phyloP scores from a whole-genome alignment of 2,888 invertebrate species.

The Xestia xanthographa region DNA sequence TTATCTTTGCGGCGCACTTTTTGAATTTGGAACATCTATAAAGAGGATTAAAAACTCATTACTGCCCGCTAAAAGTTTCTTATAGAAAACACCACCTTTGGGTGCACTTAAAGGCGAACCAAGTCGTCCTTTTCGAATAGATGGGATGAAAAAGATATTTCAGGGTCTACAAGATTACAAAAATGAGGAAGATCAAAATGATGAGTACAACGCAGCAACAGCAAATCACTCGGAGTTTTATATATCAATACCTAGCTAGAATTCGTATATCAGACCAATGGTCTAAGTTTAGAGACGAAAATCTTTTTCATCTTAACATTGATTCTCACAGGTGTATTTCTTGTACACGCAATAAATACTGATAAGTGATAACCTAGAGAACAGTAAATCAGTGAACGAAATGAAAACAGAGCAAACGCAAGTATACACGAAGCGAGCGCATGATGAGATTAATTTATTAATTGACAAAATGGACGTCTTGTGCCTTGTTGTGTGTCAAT shows the following conservation, averaged over 20 bases:
- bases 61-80: too few species aligned
- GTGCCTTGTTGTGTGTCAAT: conserved; percentile 50
- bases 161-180: background rate
- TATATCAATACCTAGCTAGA: too few species aligned
- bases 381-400: conserved; percentile 38
- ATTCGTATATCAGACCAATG: too few species aligned
- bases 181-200: background rate
- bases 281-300: background rate
- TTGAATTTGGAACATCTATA: too few species aligned
- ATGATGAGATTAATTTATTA: conserved; percentile 63
- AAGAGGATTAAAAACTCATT: too few species aligned
- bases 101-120: too few species aligned
- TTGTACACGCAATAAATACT: background rate
- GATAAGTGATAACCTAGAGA: background rate
- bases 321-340: background rate
- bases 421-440: conserved; percentile 51
- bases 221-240: background rate
- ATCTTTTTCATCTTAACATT: background rate
- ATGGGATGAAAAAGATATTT: too few species aligned
- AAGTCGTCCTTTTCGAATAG: too few species aligned
- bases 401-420: conserved; percentile 25
- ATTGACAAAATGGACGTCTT: conserved; percentile 61
- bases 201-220: background rate
- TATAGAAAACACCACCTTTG: too few species aligned
- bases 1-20: too few species aligned